phyloP scores from a whole-genome alignment of 2,797 vertebrate genomes.

The Protonibea diacanthus region DNA sequence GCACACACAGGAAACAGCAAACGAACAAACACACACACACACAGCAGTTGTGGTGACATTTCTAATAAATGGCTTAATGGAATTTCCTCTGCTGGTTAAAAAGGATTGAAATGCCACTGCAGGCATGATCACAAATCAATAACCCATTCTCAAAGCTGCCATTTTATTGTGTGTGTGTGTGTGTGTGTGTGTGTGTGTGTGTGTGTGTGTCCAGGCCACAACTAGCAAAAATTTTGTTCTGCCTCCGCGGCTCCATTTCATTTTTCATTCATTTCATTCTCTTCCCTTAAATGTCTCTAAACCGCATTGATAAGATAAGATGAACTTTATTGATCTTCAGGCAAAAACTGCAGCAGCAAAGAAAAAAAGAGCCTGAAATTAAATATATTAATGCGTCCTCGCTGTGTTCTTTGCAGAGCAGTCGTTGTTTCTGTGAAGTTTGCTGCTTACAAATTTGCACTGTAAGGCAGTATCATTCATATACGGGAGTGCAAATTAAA shows the following conservation, averaged over 20 bases:
- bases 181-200: not conserved
- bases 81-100: conserved; percentile 69
- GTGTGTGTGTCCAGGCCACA: conserved; percentile 6
- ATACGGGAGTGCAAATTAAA: not conserved
- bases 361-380: conserved; percentile 10
- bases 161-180: conserved; percentile 33
- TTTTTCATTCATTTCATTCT: conserved; percentile 38
- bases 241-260: conserved; percentile 25
- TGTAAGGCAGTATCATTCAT: not conserved
- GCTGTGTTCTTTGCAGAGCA: not conserved
- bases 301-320: conserved; percentile 40
- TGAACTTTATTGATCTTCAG: conserved; percentile 43
- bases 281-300: conserved; percentile 32
- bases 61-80: conserved; percentile 58
- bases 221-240: conserved; percentile 13
- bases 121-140: conserved; percentile 76
- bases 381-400: conserved; percentile 1
- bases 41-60: conserved; percentile 57
- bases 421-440: not conserved
- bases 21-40: conserved; percentile 1
- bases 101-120: conserved; percentile 72
- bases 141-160: conserved; percentile 57
- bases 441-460: not conserved
- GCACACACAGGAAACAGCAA: not conserved
- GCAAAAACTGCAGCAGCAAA: conserved; percentile 13